Evolutionary conservation across 2,888 invertebrate species (phyloP), one percentile per base, ranked within the genome.

Genomic region (Vandiemenella viatica): DNA sequence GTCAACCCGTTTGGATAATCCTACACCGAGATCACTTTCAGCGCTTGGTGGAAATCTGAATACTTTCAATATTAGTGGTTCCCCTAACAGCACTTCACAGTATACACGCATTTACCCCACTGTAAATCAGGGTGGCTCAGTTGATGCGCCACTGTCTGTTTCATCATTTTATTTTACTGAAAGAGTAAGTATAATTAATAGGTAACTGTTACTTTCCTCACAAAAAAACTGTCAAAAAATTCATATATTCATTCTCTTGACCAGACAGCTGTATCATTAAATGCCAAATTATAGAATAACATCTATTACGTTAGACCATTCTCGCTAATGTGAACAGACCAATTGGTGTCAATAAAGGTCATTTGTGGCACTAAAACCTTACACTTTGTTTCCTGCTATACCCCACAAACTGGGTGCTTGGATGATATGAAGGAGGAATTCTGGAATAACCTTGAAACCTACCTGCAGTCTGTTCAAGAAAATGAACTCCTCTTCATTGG

Each of bases 141-240:
- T 61, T 5, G 62, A 65, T 20, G 32, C 50, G 8, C 23, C 43
- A 15, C 23, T 72, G 38, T 74, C 83, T 43, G 78, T 88, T 57
- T 76, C 84, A 57, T 78, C 81, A 0, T 88, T 84, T 63, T 89
- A 87, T 65, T 80, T 83, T 62, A 85, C 85, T 66, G 84, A 85
- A 61, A 74, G 78, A 67, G 80, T 80, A 62, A 69, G 71, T 58
- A 40, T n/a, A n/a, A n/a, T n/a, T n/a, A n/a, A n/a, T n/a, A n/a
- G n/a, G n/a, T n/a, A n/a, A 41, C 49, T 37, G 15, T 13, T 8
- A 37, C 18, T 17, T 32, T n/a, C n/a, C n/a, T n/a, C 37, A 45
- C 17, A 5, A n/a, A 16, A 5, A 41, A 16, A 1, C 13, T n/a
- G 5, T 4, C 4, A 32, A 37, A 16, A 2, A 3, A 17, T 21